These are phyloP conservation scores for Thyatira batis DNA, from an alignment of 2,888 invertebrate genomes.

Conservation along the genomic window DNA sequence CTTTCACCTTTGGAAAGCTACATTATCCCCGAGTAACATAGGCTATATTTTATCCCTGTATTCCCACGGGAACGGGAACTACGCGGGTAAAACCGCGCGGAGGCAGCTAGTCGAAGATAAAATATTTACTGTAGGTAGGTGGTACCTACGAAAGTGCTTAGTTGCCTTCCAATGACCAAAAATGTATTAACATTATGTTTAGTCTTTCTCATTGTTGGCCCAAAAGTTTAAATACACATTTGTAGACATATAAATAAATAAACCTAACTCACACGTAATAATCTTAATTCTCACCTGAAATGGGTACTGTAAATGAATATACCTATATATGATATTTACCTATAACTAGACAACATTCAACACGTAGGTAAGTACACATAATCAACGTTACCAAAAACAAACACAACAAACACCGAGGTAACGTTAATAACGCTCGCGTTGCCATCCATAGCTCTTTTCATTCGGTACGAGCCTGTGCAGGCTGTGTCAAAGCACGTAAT, in stretches of 20 bases:
- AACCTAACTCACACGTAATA: not conserved
- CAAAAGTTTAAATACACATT: not conserved
- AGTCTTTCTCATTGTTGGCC: not conserved
- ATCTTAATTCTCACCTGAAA: not conserved
- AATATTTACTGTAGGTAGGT: slow-evolving; percentile 6
- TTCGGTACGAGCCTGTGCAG: slow-evolving; percentile 71
- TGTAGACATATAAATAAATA: not conserved
- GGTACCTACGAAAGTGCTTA: no score
- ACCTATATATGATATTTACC: no score
- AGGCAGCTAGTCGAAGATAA: no score
- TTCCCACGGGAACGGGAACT: no score
- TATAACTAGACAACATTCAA: slow-evolving; percentile 24
- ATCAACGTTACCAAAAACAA: slow-evolving; percentile 62
- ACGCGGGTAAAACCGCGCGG: no score
- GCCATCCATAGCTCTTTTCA: slow-evolving; percentile 74
- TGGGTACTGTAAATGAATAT: not conserved
- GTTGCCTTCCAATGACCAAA: not conserved
- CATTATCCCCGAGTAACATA: no score
- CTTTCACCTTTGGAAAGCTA: no score
- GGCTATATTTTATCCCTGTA: no score
- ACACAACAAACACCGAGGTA: slow-evolving; percentile 52
- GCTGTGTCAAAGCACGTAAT: slow-evolving; percentile 82
- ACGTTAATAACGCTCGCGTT: slow-evolving; percentile 72
- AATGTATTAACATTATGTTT: not conserved
- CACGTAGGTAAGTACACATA: slow-evolving; percentile 45